Conservation (phyloP, 2,113 vertebrate species). For the Corythornis madagascariensis region DNA sequence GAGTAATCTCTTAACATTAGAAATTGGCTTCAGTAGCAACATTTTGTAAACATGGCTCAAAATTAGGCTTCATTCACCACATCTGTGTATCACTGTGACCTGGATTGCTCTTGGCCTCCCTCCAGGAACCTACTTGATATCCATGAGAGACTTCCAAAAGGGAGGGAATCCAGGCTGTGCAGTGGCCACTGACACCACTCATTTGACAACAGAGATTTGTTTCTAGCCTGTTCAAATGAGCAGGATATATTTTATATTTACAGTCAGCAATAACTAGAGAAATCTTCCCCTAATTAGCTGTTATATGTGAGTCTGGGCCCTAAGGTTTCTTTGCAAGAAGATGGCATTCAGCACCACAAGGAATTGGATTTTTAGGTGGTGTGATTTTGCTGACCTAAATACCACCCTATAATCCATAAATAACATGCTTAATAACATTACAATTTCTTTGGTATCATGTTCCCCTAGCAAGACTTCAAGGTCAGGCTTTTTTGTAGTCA, state of each 20-base stretch:
- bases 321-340: not conserved
- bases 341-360: not conserved
- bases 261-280: not conserved
- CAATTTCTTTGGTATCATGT: conserved; percentile 63
- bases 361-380: not conserved
- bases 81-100: not conserved
- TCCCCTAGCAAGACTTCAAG: conserved; percentile 71
- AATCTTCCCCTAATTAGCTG: not conserved
- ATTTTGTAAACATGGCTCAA: not conserved
- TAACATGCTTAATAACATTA: conserved; percentile 31
- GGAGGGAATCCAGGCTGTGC: not conserved
- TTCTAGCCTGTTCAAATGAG: not conserved
- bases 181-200: not conserved
- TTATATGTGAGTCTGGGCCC: not conserved
- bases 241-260: not conserved
- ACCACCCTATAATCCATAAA: not conserved
- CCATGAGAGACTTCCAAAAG: conserved; percentile 8
- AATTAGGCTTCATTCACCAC: not conserved
- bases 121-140: conserved; percentile 19
- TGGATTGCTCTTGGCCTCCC: not conserved
- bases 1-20: not conserved
- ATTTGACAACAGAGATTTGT: not conserved
- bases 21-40: not conserved
- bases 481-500: conserved; percentile 63
- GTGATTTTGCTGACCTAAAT: not conserved